Percentiles rank a stretch among this genome's conserved stretches.
These are phyloP conservation scores for Lepilemur septentrionalis DNA, from an alignment of 2,797 vertebrate genomes.

Conservation along the genomic window DNA sequence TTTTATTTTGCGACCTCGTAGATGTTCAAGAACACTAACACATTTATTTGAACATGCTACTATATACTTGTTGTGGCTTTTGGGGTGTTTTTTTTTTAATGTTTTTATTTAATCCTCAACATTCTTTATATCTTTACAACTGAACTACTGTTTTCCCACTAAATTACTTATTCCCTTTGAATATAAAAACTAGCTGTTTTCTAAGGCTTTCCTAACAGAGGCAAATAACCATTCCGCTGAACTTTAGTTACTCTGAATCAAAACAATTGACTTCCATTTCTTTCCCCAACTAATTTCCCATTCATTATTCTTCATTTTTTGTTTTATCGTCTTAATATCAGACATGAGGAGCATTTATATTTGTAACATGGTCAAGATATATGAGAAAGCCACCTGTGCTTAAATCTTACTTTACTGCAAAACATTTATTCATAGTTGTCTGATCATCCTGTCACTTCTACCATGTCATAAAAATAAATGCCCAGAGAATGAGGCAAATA, in stretches of 20 bases:
- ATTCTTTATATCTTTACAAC: background rate
- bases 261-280: background rate
- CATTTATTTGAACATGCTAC: background rate
- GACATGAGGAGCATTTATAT: background rate
- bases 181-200: slow-evolving; percentile 17
- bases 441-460: background rate
- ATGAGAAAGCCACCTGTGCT: background rate
- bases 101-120: background rate
- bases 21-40: background rate
- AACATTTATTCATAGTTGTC: background rate
- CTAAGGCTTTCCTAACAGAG: slow-evolving; percentile 24
- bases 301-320: slow-evolving; percentile 15
- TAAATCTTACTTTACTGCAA: background rate
- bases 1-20: background rate
- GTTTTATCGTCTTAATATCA: background rate
- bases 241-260: background rate
- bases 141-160: background rate
- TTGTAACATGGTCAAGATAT: background rate
- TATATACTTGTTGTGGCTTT: background rate
- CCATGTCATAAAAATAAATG: background rate
- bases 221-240: background rate
- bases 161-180: background rate
- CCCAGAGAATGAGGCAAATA: background rate
- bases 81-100: background rate
- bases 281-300: background rate